Evolutionary conservation across 2,888 invertebrate species (phyloP).

Genomic region (Andricus curvator): DNA sequence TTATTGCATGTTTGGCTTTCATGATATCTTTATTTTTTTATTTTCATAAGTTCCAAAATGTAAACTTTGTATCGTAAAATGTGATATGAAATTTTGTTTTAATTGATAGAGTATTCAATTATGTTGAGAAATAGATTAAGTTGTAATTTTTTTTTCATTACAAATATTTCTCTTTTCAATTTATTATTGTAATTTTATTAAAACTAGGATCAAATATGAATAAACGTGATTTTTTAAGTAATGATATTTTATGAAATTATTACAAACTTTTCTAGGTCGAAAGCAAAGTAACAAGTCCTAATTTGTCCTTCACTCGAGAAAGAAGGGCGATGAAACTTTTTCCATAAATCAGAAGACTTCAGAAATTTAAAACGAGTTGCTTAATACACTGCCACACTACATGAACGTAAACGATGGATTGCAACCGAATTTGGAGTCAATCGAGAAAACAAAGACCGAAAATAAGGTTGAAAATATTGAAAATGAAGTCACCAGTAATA

Average conservation of each 20-base stretch:
- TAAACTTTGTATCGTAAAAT: too few relatives aligned
- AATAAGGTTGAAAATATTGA: conserved; percentile 50
- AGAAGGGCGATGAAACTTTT: conserved; percentile 56
- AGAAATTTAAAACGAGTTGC: neutral
- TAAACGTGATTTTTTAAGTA: neutral
- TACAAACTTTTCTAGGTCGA: conserved; percentile 55
- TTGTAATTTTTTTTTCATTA: too few relatives aligned
- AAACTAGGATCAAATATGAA: too few relatives aligned
- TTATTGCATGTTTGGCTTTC: neutral
- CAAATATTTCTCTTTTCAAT: too few relatives aligned
- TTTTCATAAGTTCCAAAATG: too few relatives aligned
- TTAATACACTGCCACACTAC: conserved; percentile 53
- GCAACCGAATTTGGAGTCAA: conserved; percentile 52
- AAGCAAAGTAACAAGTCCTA: conserved; percentile 47
- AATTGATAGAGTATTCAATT: too few relatives aligned
- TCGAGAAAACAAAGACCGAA: conserved; percentile 53
- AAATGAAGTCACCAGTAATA: conserved; percentile 18
- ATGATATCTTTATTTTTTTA: neutral
- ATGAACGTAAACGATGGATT: conserved; percentile 66
- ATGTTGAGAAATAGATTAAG: too few relatives aligned
- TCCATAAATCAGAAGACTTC: conserved; percentile 16
- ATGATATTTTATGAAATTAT: conserved; percentile 1
- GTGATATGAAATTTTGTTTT: too few relatives aligned
- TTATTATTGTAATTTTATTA: too few relatives aligned
- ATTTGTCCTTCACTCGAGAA: conserved; percentile 37